Evolutionary conservation across 2,888 invertebrate species (phyloP).

Genomic region (Himalopsyche kuldschensis): DNA sequence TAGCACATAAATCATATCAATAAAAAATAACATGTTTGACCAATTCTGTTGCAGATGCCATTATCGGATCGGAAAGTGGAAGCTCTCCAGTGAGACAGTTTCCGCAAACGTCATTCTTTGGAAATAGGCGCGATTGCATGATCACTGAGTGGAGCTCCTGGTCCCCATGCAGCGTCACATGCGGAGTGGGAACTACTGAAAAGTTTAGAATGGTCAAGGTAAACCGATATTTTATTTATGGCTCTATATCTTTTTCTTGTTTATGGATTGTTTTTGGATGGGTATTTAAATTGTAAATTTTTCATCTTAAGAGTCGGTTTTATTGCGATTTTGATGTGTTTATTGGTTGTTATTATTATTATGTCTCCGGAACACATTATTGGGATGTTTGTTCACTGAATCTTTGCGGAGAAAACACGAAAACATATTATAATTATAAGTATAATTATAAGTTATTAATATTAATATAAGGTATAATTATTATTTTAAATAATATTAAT

Average conservation of each 20-base stretch:
- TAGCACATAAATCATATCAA: too few species aligned
- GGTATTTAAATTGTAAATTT: too few species aligned
- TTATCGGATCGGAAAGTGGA: not conserved
- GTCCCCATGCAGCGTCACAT: slow-evolving; percentile 78
- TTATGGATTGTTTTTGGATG: too few species aligned
- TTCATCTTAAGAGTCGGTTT: too few species aligned
- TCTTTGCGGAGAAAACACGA: too few species aligned
- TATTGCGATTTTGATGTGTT: not conserved
- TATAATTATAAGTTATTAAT: too few species aligned
- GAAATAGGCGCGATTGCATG: slow-evolving; percentile 63
- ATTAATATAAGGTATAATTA: too few species aligned
- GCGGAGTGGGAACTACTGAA: slow-evolving; percentile 74
- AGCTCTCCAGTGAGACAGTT: not conserved
- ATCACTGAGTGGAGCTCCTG: slow-evolving; percentile 82
- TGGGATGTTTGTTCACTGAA: too few species aligned
- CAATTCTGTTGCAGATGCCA: not conserved
- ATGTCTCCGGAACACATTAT: not conserved
- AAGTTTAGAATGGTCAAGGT: slow-evolving; percentile 66
- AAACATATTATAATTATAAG: too few species aligned
- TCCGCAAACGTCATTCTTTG: slow-evolving; percentile 40
- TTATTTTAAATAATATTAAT: too few species aligned
- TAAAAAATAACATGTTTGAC: too few species aligned
- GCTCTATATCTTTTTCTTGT: too few species aligned
- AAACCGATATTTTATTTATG: slow-evolving; percentile 40
- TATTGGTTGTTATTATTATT: not conserved